Conservation (phyloP, 2,797 vertebrate species). For the Argyrosomus regius region DNA sequence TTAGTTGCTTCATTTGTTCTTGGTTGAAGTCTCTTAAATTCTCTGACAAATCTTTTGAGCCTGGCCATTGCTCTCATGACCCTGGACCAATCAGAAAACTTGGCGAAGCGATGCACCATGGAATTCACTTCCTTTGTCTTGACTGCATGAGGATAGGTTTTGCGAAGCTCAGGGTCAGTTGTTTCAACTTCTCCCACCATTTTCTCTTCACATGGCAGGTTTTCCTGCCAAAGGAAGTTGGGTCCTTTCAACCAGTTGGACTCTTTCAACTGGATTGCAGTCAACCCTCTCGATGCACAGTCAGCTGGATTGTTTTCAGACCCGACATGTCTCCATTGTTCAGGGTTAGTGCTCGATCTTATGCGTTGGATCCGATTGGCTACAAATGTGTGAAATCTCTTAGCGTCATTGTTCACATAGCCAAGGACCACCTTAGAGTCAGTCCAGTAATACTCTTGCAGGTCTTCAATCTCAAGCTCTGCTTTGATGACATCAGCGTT, state of each 20-base stretch:
- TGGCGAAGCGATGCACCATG: neutral
- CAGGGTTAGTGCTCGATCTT: constrained; percentile 3
- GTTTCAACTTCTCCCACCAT: neutral
- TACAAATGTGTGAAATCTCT: neutral
- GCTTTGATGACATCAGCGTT: constrained; percentile 15
- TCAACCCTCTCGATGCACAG: neutral
- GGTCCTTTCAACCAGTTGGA: constrained; percentile 16
- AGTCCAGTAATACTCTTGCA: constrained; percentile 28
- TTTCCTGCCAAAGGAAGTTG: neutral
- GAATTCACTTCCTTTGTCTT: neutral
- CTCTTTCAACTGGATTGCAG: neutral
- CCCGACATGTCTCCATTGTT: constrained; percentile 4
- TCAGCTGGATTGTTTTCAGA: constrained; percentile 14
- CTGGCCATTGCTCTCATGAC: neutral
- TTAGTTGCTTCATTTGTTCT: neutral
- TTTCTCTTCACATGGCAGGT: neutral
- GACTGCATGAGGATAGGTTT: neutral
- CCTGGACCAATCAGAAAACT: constrained; percentile 23
- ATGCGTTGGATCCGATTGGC: constrained; percentile 7
- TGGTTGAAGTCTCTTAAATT: neutral
- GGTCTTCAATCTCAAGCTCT: constrained; percentile 37
- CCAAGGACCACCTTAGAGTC: neutral
- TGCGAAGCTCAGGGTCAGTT: neutral
- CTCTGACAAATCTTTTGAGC: constrained; percentile 6
- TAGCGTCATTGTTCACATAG: neutral